phyloP scores from a whole-genome alignment of 2,888 invertebrate genomes.

The Caenorhabditis becei region DNA sequence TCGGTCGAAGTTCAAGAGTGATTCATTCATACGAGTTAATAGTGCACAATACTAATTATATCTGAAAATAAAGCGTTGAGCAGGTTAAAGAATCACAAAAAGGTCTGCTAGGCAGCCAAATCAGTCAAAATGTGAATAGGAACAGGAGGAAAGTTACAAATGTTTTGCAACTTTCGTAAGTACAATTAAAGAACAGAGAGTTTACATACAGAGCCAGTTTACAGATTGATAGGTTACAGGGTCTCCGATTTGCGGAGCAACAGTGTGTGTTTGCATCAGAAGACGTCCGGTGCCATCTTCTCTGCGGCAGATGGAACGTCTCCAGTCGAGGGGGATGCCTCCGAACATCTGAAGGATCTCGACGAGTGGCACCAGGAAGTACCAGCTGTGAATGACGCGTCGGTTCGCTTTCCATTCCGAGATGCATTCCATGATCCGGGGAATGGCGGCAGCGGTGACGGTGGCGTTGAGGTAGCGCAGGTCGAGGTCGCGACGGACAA shows the following conservation, averaged over 20 bases:
- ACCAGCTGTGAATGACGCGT: conserved; percentile 27
- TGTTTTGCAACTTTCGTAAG: too few species aligned
- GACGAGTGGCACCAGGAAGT: conserved; percentile 23
- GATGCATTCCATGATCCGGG: conserved; percentile 16
- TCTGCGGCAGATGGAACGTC: conserved; percentile 7
- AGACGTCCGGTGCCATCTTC: conserved; percentile 19
- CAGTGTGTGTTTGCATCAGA: background rate
- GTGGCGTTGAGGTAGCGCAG: conserved; percentile 10
- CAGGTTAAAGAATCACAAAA: background rate
- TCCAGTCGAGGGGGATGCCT: conserved; percentile 15
- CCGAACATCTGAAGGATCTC: background rate
- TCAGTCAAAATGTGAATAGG: background rate
- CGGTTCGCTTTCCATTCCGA: conserved; percentile 22
- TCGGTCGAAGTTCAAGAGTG: background rate
- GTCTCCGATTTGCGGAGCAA: background rate
- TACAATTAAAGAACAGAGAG: background rate
- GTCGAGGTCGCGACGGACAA: background rate
- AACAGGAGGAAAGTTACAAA: background rate
- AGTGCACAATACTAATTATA: conserved; percentile 1
- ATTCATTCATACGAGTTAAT: conserved; percentile 8
- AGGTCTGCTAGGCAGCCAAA: conserved; percentile 18
- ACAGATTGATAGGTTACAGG: conserved; percentile 19
- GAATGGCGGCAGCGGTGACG: background rate
- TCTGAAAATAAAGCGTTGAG: conserved; percentile 1
- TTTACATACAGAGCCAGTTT: conserved; percentile 1